Conservation (phyloP, 2,888 invertebrate genomes). For the Chamaedrilus cognettii region DNA sequence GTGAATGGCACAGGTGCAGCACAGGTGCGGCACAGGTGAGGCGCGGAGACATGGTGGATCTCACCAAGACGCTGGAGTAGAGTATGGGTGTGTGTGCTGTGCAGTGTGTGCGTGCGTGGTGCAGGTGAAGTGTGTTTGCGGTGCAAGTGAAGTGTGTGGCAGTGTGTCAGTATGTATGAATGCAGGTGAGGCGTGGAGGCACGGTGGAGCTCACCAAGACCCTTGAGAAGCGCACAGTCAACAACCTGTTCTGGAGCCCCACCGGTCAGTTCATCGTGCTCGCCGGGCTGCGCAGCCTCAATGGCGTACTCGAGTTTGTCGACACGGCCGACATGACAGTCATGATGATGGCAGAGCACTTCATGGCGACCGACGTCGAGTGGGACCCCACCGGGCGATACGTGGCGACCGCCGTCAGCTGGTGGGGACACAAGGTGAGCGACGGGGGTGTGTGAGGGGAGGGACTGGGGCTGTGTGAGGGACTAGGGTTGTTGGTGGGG, state of each 20-base stretch:
- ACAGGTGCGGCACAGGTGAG: too few relatives aligned
- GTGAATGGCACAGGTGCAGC: too few relatives aligned
- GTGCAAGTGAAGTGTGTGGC: too few relatives aligned
- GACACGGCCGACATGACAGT: constrained; percentile 94
- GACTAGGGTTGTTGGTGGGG: too few relatives aligned
- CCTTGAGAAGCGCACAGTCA: constrained; percentile 69
- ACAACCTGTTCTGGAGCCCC: constrained; percentile 89
- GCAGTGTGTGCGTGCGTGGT: too few relatives aligned
- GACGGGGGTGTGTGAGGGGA: too few relatives aligned
- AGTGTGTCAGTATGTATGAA: too few relatives aligned
- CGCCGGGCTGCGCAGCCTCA: constrained; percentile 74
- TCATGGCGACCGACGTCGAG: constrained; percentile 89
- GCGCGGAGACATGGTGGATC: constrained; percentile 78
- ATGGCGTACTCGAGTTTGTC: constrained; percentile 91
- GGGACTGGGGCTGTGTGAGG: too few relatives aligned
- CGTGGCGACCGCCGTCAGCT: constrained; percentile 93
- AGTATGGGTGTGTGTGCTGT: too few relatives aligned
- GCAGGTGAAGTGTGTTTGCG: too few relatives aligned
- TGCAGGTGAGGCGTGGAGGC: constrained; percentile 73
- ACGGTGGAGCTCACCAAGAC: constrained; percentile 82
- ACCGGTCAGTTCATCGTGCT: constrained; percentile 90
- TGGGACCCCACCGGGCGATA: constrained; percentile 99
- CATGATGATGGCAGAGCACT: constrained; percentile 94
- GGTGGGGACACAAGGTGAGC: constrained; percentile 95
- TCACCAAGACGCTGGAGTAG: constrained; percentile 71